Percentiles rank a stretch among this genome's conserved stretches.
phyloP scores from a whole-genome alignment of 2,888 invertebrate genomes.

The Pogonocherus hispidulus region DNA sequence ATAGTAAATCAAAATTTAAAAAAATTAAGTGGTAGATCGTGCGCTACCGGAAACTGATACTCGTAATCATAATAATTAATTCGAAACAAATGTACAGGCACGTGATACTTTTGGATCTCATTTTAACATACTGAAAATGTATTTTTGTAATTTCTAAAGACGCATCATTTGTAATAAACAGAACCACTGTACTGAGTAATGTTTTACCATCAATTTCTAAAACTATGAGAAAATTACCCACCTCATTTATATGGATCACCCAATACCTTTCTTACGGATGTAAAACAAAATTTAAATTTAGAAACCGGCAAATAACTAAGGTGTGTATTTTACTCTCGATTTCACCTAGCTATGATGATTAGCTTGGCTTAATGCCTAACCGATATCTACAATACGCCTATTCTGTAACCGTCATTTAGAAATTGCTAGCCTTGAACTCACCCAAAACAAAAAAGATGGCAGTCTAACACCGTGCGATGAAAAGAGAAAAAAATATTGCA shows the following conservation, averaged over 20 bases:
- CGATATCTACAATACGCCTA: background rate
- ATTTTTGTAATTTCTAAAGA: too few relatives aligned
- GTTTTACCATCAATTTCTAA: too few relatives aligned
- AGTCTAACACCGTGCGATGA: background rate
- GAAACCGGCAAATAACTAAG: background rate
- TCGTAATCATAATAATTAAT: too few relatives aligned
- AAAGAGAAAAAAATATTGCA: constrained; percentile 45
- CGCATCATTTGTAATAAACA: too few relatives aligned
- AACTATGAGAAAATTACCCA: too few relatives aligned
- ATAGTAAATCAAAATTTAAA: too few relatives aligned
- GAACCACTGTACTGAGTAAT: too few relatives aligned
- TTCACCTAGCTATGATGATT: background rate
- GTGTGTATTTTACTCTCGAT: background rate
- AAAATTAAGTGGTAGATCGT: too few relatives aligned
- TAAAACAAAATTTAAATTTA: background rate
- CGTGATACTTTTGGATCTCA: too few relatives aligned
- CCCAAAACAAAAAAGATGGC: constrained; percentile 1
- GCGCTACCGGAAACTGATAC: too few relatives aligned
- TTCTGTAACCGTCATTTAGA: constrained; percentile 2
- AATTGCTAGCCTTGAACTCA: constrained; percentile 10
- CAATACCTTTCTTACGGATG: background rate
- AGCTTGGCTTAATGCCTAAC: background rate
- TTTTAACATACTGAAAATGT: too few relatives aligned
- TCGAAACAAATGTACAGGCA: too few relatives aligned
- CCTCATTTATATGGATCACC: background rate